Conservation (phyloP, 2,113 vertebrate genomes). For the Mohoua ochrocephala region DNA sequence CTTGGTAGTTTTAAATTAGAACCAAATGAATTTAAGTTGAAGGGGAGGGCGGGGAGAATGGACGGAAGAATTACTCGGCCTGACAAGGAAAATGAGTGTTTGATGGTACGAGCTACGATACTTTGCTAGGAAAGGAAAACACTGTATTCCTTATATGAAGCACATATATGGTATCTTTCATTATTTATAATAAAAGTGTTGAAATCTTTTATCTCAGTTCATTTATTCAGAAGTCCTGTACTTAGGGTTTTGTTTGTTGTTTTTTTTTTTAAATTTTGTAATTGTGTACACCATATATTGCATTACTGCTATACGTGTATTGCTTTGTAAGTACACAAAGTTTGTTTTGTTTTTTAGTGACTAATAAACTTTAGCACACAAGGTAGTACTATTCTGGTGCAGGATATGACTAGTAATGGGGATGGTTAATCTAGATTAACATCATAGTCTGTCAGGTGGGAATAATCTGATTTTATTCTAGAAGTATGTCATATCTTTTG, state of each 20-base stretch:
- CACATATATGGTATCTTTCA: slow-evolving; percentile 69
- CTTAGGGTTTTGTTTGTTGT: slow-evolving; percentile 19
- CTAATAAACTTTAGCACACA: slow-evolving; percentile 53
- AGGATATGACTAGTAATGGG: slow-evolving; percentile 37
- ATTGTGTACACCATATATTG: slow-evolving; percentile 72
- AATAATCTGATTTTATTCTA: slow-evolving; percentile 42
- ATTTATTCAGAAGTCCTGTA: slow-evolving; percentile 74
- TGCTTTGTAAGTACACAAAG: slow-evolving; percentile 73
- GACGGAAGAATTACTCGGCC: slow-evolving; percentile 31
- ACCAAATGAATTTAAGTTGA: slow-evolving; percentile 28
- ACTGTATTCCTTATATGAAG: slow-evolving; percentile 79
- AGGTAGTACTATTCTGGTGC: slow-evolving; percentile 51
- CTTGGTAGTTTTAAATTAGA: slow-evolving; percentile 60
- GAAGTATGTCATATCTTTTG: slow-evolving; percentile 61
- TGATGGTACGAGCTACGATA: slow-evolving; percentile 68
- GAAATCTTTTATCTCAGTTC: slow-evolving; percentile 71
- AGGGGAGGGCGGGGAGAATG: neutral
- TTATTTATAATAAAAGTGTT: slow-evolving; percentile 81
- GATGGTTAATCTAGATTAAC: slow-evolving; percentile 31
- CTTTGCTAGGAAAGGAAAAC: slow-evolving; percentile 74
- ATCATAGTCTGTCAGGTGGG: slow-evolving; percentile 26
- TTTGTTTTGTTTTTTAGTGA: slow-evolving; percentile 57
- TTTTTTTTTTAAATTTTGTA: slow-evolving; percentile 58
- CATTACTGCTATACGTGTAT: slow-evolving; percentile 71
- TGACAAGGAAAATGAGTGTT: slow-evolving; percentile 54